Evolutionary conservation across 1,140 invertebrate genomes (phyloP), one percentile per base, ranked within the genome.

Genomic region (Belonocnema kinseyi): DNA sequence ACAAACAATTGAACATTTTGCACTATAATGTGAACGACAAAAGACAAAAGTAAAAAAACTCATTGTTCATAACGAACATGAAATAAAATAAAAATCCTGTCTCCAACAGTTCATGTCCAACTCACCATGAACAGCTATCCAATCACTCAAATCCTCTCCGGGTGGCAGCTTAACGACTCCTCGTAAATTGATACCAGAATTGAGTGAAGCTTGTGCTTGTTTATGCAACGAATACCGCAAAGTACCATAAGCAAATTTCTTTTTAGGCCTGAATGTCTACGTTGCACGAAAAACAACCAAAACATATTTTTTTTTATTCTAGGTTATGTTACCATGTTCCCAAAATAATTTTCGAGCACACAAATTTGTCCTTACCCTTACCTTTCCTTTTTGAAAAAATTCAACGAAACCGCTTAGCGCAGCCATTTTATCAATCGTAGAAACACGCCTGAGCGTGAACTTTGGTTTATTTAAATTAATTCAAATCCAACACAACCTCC

Each of bases 91-190:
- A 2, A n/a, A 66, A 33, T 40, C 11, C 16, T 40, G 6, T n/a
- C 3, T 40, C 33, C 40, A 40, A 16, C 33, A 40, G 6, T 66
- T 26, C 33, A 14, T 12, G 33, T 16, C 14, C 21, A 61, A 26
- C 13, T 66, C 92, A 97, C 97, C 98, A 93, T 99, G 97, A 33
- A 99, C 97, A 17, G 98, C 98, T 61, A 98, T 94, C 98, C 98
- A 99, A 89, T 99, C 98, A 90, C 98, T 97, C 8, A 97, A 88
- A 91, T 97, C 96, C 92, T 99, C 98, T 33, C 95, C 96, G 76
- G 93, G 93, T 46, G 98, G 98, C 76, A 99, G 90, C 87, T 95
- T 95, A 1, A 99, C 98, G 21, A 95, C 97, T 77, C 94, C 92
- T 76, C 95, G 93, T 72, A 99, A 92, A 93, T 99, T 98, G 74